Evolutionary conservation across 2,888 invertebrate species (phyloP).

Genomic region (Nematopogon swammerdamellus): DNA sequence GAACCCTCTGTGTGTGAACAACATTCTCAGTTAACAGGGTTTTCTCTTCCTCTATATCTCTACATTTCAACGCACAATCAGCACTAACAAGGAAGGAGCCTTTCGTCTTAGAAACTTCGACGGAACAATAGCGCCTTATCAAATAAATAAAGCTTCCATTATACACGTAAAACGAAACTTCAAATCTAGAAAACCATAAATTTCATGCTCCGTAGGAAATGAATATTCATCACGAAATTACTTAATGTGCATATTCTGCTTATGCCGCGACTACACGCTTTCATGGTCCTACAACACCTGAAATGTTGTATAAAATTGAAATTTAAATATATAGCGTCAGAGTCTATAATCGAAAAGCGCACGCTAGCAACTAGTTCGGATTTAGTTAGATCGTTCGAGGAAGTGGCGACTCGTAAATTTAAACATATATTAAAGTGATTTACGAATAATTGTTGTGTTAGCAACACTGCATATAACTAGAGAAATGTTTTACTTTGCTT

Average conservation of each 20-base stretch:
- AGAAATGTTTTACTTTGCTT: constrained; percentile 55
- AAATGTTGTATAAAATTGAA: background rate
- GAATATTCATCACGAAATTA: constrained; percentile 59
- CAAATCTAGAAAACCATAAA: constrained; percentile 59
- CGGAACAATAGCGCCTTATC: too few relatives aligned
- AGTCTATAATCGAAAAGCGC: too few relatives aligned
- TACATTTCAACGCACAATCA: too few relatives aligned
- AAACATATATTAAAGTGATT: constrained; percentile 59
- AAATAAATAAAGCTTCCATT: background rate
- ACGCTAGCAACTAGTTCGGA: too few relatives aligned
- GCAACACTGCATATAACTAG: constrained; percentile 44
- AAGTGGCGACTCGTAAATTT: constrained; percentile 48
- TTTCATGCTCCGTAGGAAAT: constrained; percentile 59
- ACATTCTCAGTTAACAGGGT: too few relatives aligned
- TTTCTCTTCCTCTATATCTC: too few relatives aligned
- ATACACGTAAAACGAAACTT: background rate
- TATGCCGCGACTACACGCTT: constrained; percentile 6
- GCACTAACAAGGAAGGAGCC: too few relatives aligned
- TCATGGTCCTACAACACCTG: background rate
- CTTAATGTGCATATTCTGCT: constrained; percentile 57
- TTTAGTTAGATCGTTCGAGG: background rate
- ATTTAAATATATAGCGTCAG: too few relatives aligned
- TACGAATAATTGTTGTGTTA: constrained; percentile 58
- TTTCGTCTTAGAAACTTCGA: too few relatives aligned
- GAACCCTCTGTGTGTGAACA: too few relatives aligned